phyloP scores from a whole-genome alignment of 2,797 vertebrate genomes.

The Helarctos malayanus region DNA sequence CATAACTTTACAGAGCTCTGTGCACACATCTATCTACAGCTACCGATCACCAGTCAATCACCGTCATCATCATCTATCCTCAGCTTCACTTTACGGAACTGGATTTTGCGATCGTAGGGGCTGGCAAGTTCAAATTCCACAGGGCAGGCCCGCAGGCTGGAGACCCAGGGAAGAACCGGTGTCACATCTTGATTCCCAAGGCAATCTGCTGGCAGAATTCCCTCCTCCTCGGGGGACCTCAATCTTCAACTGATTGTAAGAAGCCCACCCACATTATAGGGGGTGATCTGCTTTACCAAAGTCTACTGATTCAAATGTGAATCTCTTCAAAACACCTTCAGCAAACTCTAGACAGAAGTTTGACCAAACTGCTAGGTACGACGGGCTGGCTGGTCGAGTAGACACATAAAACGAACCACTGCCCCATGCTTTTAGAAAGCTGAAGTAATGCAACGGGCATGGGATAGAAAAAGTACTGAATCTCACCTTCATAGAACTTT shows the following conservation, averaged over 20 bases:
- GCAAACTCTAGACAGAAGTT: background rate
- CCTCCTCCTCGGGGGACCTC: background rate
- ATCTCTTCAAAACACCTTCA: background rate
- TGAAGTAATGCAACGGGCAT: background rate
- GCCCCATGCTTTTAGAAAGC: background rate
- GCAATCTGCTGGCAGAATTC: background rate
- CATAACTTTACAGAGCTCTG: background rate
- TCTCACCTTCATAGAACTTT: background rate
- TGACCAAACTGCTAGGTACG: background rate
- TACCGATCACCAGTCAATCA: background rate
- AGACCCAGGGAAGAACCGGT: background rate
- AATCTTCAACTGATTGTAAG: background rate
- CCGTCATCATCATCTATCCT: background rate
- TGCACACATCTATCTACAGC: too few species aligned
- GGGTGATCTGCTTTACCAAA: background rate
- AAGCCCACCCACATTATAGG: background rate
- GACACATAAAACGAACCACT: background rate
- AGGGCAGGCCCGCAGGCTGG: background rate
- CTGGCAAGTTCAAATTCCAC: background rate
- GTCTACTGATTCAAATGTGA: background rate
- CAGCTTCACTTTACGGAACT: background rate
- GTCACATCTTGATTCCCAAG: background rate
- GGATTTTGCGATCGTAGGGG: accelerated
- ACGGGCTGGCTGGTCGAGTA: background rate
- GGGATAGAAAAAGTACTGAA: background rate